A percentile compares a stretch with the other conserved stretches of the same genome.
Evolutionary conservation across 2,797 vertebrate species (phyloP).

Genomic region (Antennarius maculatus): DNA sequence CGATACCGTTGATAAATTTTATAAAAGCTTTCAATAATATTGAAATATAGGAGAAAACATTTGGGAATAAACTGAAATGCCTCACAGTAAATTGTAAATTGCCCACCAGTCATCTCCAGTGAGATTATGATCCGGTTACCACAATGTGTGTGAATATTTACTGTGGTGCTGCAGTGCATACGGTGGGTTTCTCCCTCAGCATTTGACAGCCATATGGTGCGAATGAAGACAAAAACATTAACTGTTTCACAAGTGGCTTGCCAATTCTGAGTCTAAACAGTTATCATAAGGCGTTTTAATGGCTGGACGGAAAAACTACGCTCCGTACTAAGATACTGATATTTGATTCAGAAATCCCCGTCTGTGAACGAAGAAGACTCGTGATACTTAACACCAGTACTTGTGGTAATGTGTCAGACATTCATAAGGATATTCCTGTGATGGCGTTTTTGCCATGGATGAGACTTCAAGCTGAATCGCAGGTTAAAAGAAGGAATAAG

Average conservation of each 20-base stretch:
- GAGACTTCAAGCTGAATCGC: slow-evolving; percentile 38
- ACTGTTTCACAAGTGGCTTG: slow-evolving; percentile 72
- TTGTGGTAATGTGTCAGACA: slow-evolving; percentile 25
- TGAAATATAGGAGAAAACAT: slow-evolving; percentile 53
- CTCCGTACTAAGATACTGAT: slow-evolving; percentile 34
- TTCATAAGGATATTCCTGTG: slow-evolving; percentile 24
- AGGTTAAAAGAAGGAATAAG: slow-evolving; percentile 31
- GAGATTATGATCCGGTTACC: slow-evolving; percentile 72
- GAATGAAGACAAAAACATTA: slow-evolving; percentile 69
- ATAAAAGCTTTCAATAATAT: slow-evolving; percentile 54
- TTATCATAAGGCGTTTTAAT: slow-evolving; percentile 58
- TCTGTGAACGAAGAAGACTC: slow-evolving; percentile 14
- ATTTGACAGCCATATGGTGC: slow-evolving; percentile 73
- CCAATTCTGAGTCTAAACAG: slow-evolving; percentile 65
- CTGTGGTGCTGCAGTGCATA: slow-evolving; percentile 57
- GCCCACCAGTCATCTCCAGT: slow-evolving; percentile 60
- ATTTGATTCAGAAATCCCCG: slow-evolving; percentile 23
- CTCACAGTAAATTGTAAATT: slow-evolving; percentile 60
- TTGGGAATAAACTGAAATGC: slow-evolving; percentile 45
- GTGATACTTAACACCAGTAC: slow-evolving; percentile 16
- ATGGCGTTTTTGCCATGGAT: slow-evolving; percentile 35
- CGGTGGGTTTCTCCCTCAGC: slow-evolving; percentile 56
- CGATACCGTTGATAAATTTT: slow-evolving; percentile 53
- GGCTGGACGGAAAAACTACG: slow-evolving; percentile 32
- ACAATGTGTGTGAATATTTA: slow-evolving; percentile 68